Base-by-base conservation (phyloP, 2,797 vertebrate genomes). In the Calcarius lapponicus region DNA sequence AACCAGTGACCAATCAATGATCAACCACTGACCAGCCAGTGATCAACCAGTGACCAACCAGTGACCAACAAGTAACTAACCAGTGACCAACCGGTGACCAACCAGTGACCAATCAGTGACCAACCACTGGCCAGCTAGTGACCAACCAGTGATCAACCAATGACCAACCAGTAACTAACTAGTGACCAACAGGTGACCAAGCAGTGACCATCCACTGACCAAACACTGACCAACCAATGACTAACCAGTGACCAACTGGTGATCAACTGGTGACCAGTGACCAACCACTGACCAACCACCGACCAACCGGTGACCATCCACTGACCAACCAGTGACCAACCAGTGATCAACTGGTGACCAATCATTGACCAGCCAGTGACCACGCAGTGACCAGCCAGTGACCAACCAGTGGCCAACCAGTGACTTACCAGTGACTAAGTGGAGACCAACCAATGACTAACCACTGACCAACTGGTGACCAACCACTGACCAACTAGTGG, bases 351-450 rank as follows among this genome's bases (percentile, higher is more conserved):
- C 7, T 9, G 5, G 1, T 31, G 28, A 51, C 13, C 10, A 48
- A 5, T 5, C 5, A 5, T 5, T 8, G 54, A 31, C 15, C 15
- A 7, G 8, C 2, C 9, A 6, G 14, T 16, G 25, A 51, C 2
- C 0, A 6, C 20, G 2, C 9, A 12, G 1, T 31, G 11, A 53
- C 10, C 8, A 50, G 3, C 2, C 2, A 7, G 9, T 20, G 36
- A 29, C 34, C 28, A 69, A 31, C 3, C 1, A 2, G 4, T 7
- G 26, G 31, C 8, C 28, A 69, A 24, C 4, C 1, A 1, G 4
- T 18, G 26, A 22, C 47, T 28, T 38, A 22, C 2, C 2, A 4
- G 2, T 9, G 16, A 61, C n/a, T n/a, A n/a, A n/a, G n/a, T n/a
- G n/a, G n/a, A n/a, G n/a, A n/a, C 22, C 10, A 34, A 31, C 7